phyloP scores from a whole-genome alignment of 1,140 invertebrate genomes.

The Zaprionus nigranus region DNA sequence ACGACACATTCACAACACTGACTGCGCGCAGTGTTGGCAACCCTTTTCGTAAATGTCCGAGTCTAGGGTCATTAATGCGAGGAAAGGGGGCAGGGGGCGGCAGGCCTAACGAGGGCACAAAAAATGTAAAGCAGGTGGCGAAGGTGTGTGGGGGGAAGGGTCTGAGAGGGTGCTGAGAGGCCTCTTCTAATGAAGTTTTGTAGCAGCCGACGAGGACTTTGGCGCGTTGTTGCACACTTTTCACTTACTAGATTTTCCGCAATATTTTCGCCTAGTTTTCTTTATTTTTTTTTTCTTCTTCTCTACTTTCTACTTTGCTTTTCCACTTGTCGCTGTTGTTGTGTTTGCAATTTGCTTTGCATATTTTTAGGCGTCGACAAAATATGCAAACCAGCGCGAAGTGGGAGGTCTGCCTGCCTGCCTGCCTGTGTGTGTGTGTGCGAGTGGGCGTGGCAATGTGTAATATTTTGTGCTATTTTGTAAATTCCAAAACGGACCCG shows the following conservation, averaged over 20 bases:
- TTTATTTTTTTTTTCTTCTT: not conserved
- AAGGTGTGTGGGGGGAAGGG: not conserved
- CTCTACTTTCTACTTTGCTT: not conserved
- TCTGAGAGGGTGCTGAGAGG: not conserved
- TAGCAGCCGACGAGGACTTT: conserved; percentile 3
- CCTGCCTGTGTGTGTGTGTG: conserved; percentile 9
- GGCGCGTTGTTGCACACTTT: conserved; percentile 49
- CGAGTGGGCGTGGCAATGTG: conserved; percentile 40
- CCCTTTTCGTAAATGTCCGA: not conserved
- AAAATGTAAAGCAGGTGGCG: not conserved
- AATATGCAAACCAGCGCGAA: conserved; percentile 52
- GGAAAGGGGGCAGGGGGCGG: not conserved
- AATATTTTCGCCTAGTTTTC: conserved; percentile 36
- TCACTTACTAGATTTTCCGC: conserved; percentile 57
- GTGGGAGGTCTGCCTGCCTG: not conserved
- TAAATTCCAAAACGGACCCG: conserved; percentile 37
- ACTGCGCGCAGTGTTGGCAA: not conserved
- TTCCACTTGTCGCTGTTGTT: conserved; percentile 3
- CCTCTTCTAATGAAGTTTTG: conserved; percentile 29
- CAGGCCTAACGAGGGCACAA: conserved; percentile 22
- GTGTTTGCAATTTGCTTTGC: conserved; percentile 46
- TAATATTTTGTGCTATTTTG: conserved; percentile 56
- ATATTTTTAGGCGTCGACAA: conserved; percentile 62
- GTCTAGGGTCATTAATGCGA: conserved; percentile 7
- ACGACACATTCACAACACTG: not conserved